Base-by-base conservation (phyloP, 2,113 vertebrate genomes). In the Neogobius melanostomus region DNA sequence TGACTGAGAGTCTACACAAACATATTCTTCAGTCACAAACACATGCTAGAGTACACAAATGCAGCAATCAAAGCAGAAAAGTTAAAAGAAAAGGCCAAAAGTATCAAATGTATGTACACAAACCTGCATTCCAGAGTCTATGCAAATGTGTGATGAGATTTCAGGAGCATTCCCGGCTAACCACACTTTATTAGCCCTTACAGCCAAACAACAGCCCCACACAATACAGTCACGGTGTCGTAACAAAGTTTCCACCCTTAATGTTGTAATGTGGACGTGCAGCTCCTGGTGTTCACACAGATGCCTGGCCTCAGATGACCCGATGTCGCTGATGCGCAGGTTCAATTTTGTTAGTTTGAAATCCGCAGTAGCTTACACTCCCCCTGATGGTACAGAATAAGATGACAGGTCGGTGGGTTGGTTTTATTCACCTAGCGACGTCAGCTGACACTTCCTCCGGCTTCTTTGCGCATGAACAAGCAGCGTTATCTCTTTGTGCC, bases 161-260 rank as follows among this genome's bases (percentile, higher is more conserved):
- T 65, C 16, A 57, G 72, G 68, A 78, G 51, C 80, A 68, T 74
- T 3, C 28, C 28, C 28, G 28, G 46, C 73, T 28, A 21, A 11
- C 16, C 53, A 28, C 16, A 28, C 6, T 0, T 8, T 17, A 28
- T 52, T 52, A 52, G 50, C 50, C 11, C 7, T 15, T 51, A 16
- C 5, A 53, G 51, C 53, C 1, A 3, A 47, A 47, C 46, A 47
- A 47, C 46, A 47, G 46, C 6, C 7, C 7, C 10, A 47, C 46
- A 47, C 53, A 45, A 11, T 36, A 59, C 11, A 52, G 11, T 21
- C 8, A 15, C 21, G 36, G 28, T 52, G 54, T 64, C n/a, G 11
- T 45, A 64, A 59, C 28, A 14, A 11, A 59, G 56, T 42, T 59
- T 11, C 56, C 56, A 42, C 56, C 21, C 28, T 42, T 42, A 47